Percentiles rank a stretch among this genome's conserved stretches.
Evolutionary conservation across 2,113 vertebrate genomes (phyloP).

Genomic region (Leuciscus idus): DNA sequence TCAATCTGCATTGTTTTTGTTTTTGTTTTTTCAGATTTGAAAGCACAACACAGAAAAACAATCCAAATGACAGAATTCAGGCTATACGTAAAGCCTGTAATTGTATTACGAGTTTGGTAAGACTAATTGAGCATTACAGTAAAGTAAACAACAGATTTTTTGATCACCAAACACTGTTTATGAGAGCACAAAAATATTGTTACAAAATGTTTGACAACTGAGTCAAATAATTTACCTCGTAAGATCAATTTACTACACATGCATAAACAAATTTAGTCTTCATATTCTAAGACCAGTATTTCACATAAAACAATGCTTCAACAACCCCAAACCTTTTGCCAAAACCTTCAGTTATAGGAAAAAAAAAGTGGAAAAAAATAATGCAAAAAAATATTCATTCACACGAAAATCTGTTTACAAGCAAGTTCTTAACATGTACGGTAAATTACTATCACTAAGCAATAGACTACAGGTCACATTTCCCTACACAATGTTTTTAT

Average conservation of each 20-base stretch:
- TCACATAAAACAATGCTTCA: not conserved
- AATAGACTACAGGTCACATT: not conserved
- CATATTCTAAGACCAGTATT: not conserved
- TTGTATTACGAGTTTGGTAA: not conserved
- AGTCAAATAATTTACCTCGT: not conserved
- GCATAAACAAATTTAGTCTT: not conserved
- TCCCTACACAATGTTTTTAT: not conserved
- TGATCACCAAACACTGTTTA: conserved; percentile 18
- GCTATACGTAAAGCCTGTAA: not conserved
- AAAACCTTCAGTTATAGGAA: not conserved
- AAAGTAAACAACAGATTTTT: not conserved
- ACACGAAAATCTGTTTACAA: not conserved
- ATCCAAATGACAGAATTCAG: not conserved
- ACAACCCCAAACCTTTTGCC: not conserved
- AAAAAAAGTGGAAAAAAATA: no score
- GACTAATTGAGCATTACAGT: conserved; percentile 9
- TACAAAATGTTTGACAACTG: not conserved
- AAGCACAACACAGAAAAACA: not conserved
- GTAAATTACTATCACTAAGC: not conserved
- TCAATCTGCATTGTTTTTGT: not conserved
- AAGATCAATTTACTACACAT: not conserved
- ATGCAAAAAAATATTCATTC: not conserved
- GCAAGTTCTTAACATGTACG: not conserved
- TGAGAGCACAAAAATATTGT: not conserved
- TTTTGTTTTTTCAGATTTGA: not conserved